A percentile compares a stretch with the other conserved stretches of the same genome.
Conservation (phyloP, 2,113 vertebrate species). For the Scomber scombrus region DNA sequence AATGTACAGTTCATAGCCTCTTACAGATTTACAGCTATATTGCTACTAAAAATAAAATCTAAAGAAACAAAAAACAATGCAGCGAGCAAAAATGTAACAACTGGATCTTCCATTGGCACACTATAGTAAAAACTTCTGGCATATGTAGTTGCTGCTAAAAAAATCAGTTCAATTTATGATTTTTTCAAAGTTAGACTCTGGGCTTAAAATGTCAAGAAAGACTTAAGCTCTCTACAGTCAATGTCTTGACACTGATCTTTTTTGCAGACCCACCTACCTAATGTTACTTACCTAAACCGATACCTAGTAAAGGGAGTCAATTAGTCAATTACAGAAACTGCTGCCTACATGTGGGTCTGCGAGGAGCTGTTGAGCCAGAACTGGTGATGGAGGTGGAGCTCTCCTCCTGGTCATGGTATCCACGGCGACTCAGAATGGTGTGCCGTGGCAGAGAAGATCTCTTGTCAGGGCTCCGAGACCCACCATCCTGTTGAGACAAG, state of each 20-base stretch:
- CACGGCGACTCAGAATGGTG: constrained; percentile 90
- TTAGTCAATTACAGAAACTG: constrained; percentile 6
- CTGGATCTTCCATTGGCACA: neutral
- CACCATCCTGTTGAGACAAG: constrained; percentile 87
- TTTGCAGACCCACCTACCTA: neutral
- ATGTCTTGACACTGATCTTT: neutral
- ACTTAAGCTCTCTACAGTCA: no score
- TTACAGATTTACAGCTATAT: no score
- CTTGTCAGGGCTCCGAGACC: constrained; percentile 93
- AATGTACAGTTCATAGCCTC: neutral
- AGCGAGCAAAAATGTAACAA: no score
- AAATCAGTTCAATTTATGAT: neutral
- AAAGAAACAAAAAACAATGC: neutral
- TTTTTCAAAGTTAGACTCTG: neutral
- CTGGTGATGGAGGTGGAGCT: constrained; percentile 94
- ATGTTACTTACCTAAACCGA: neutral
- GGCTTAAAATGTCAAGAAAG: no score
- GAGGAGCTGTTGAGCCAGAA: constrained; percentile 92
- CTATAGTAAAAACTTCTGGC: neutral
- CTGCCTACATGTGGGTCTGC: constrained; percentile 91
- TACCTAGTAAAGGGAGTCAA: constrained; percentile 6
- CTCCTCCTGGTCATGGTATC: constrained; percentile 89
- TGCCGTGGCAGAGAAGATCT: constrained; percentile 93
- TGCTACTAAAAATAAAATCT: no score
- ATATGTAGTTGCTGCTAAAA: neutral